Percentiles rank a stretch among this genome's conserved stretches.
phyloP scores from a whole-genome alignment of 2,888 invertebrate genomes.

The Tetragnatha montana region DNA sequence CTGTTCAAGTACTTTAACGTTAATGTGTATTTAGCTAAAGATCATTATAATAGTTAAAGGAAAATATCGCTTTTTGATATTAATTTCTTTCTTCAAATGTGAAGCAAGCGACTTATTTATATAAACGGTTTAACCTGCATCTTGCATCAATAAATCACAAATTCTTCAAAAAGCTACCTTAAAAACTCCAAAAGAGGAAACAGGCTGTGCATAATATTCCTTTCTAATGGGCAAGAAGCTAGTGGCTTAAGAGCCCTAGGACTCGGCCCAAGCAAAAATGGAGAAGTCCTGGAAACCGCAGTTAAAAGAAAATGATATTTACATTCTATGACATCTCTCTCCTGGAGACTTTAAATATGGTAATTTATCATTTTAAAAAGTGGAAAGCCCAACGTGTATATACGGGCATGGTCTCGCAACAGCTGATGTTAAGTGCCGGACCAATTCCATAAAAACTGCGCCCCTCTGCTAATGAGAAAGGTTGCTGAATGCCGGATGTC shows the following conservation, averaged over 20 bases:
- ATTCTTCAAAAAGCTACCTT: constrained; percentile 1
- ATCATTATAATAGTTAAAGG: no score
- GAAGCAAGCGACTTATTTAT: no score
- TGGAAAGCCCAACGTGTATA: constrained; percentile 31
- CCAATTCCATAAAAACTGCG: constrained; percentile 31
- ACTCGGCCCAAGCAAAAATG: neutral
- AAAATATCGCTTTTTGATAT: no score
- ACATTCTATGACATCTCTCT: constrained; percentile 24
- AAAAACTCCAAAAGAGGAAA: constrained; percentile 18
- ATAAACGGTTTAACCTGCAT: neutral
- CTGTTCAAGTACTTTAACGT: no score
- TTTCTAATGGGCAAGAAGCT: neutral
- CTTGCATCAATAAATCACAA: neutral
- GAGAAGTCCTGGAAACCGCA: constrained; percentile 8
- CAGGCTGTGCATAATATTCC: constrained; percentile 28
- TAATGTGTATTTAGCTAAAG: no score
- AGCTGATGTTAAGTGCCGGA: constrained; percentile 56
- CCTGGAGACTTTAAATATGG: constrained; percentile 51
- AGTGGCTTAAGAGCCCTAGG: neutral
- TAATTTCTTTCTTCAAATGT: no score
- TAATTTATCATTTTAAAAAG: constrained; percentile 58
- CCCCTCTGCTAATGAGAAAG: constrained; percentile 23
- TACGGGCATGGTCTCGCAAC: constrained; percentile 26
- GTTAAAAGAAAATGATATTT: constrained; percentile 52
- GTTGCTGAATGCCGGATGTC: constrained; percentile 5